Evolutionary conservation across 1,140 invertebrate species (phyloP).

Genomic region (Megathymus violae): DNA sequence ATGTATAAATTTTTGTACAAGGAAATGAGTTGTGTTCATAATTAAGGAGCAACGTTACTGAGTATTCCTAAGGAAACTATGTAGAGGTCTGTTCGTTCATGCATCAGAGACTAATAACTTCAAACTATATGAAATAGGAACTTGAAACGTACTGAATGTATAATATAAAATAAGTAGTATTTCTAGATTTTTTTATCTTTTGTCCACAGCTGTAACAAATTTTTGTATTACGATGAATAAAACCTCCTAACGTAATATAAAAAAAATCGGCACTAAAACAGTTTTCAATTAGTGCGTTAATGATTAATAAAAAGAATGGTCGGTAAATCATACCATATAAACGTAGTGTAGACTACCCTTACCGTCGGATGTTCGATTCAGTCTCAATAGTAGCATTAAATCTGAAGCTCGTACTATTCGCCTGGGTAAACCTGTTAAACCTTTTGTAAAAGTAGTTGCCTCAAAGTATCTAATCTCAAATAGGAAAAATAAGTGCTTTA

Average conservation of each 20-base stretch:
- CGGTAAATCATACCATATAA: no score
- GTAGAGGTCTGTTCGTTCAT: constrained; percentile 33
- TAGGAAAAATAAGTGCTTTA: no score
- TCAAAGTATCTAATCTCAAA: no score
- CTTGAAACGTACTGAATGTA: not conserved
- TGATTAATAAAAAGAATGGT: no score
- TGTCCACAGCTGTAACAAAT: not conserved
- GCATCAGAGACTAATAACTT: constrained; percentile 35
- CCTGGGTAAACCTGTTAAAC: no score
- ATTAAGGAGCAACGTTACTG: not conserved
- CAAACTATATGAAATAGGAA: not conserved
- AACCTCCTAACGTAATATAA: not conserved
- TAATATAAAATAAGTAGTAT: no score
- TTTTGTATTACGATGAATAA: not conserved
- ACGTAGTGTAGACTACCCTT: no score
- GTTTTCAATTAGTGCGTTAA: not conserved
- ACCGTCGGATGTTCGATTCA: no score
- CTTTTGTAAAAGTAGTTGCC: no score
- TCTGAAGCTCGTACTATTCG: no score
- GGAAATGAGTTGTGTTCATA: constrained; percentile 1
- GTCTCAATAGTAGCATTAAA: no score
- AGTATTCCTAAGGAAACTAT: constrained; percentile 11
- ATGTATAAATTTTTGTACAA: constrained; percentile 1
- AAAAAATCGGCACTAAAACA: no score
- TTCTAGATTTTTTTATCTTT: not conserved